Base-by-base conservation (phyloP, 1,140 invertebrate genomes). In the Drosophila bipectinata region DNA sequence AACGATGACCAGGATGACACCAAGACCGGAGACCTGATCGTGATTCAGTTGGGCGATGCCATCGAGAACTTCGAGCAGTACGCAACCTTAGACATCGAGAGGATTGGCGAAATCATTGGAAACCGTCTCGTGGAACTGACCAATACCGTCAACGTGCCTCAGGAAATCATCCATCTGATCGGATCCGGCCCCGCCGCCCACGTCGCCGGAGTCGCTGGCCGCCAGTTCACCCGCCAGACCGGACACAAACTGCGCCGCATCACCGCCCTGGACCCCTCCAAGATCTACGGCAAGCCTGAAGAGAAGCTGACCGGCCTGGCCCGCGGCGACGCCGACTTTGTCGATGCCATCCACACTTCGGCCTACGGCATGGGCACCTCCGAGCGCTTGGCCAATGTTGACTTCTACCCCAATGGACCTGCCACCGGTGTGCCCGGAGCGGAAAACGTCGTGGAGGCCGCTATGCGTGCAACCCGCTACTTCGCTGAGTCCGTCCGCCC, bases 341-440 rank as follows among this genome's bases (percentile, higher is more conserved):
- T 95, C 0, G 96, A 97, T 77, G 93, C 95, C 2, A 94, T 97
- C 72, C 96, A 97, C 79, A 96, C 95, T 0, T 96, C 95, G 64
- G 94, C 93, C 14, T 95, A 95, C 0, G 94, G 94, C 52, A 94
- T 96, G 83, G 96, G 96, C 4, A 94, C 95, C 47, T 91, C 93
- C 51, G 93, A 94, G 54, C 93, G 94, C 32, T 92, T 94, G 75
- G 96, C 96, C 12, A 93, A 95, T 71, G 94, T 93, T 7, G 96
- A 97, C 90, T 97, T 97, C 92, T 97, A 94, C 84, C 96, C 96
- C 0, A 97, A 97, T 90, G 94, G 95, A 8, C 88, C 73, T 8
- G 51, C 52, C 3, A 1, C 77, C 8, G 64, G 88, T 69, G 93
- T 93, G 62, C 93, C 94, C 12, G 92, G 93, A 60, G 93, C 93